These are phyloP conservation scores for Eumacrocentrus americanus DNA, from an alignment of 2,888 invertebrate genomes.

Conservation along the genomic window DNA sequence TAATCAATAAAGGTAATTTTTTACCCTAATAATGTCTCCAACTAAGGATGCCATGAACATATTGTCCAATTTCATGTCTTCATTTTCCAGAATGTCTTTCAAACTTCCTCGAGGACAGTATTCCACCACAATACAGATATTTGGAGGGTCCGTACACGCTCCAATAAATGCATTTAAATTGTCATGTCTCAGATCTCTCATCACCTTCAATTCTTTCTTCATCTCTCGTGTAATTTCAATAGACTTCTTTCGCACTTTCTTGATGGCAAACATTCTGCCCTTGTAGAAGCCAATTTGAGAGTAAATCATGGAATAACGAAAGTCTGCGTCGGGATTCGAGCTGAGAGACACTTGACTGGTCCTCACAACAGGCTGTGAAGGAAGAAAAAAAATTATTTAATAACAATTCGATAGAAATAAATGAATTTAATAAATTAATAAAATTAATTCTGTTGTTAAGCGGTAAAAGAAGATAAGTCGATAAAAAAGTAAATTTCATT, in stretches of 20 bases:
- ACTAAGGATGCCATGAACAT: constrained; percentile 96
- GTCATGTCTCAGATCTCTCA: constrained; percentile 88
- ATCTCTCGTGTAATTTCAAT: constrained; percentile 89
- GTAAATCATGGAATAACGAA: constrained; percentile 87
- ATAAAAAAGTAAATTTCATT: too few relatives aligned
- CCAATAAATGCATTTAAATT: constrained; percentile 92
- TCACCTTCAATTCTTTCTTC: constrained; percentile 91
- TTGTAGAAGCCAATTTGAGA: constrained; percentile 90
- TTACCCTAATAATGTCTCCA: constrained; percentile 91
- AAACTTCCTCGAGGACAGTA: constrained; percentile 91
- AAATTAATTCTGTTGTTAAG: too few relatives aligned
- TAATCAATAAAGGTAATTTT: not conserved
- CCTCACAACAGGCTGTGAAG: constrained; percentile 64
- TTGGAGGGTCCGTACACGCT: constrained; percentile 88
- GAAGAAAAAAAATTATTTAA: constrained; percentile 10
- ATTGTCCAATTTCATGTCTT: constrained; percentile 92
- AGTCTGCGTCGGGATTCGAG: constrained; percentile 91
- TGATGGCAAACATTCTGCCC: constrained; percentile 85
- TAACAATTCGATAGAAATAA: not conserved
- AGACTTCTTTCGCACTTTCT: constrained; percentile 81
- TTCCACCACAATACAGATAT: constrained; percentile 86
- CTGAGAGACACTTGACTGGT: constrained; percentile 90
- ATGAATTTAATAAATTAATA: not conserved
- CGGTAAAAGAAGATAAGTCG: too few relatives aligned
- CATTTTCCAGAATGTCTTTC: constrained; percentile 93